Conservation (phyloP, 2,113 vertebrate species). For the Poeciliopsis turrubarensis region DNA sequence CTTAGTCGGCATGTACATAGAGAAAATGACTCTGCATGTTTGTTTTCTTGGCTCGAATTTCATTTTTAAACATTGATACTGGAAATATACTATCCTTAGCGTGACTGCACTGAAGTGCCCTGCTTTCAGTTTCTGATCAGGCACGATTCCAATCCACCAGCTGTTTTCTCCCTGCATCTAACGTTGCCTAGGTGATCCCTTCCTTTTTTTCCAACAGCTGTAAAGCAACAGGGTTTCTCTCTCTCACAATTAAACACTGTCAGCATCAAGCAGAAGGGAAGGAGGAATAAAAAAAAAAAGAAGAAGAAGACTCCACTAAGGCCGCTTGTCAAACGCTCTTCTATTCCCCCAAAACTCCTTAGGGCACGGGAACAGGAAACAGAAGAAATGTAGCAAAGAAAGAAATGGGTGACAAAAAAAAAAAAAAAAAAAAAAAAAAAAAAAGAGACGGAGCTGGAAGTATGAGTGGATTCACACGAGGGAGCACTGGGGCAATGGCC, state of each 20-base stretch:
- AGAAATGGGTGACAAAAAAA: neutral
- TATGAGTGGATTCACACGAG: slow-evolving; percentile 30
- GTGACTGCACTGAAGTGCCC: too few species aligned
- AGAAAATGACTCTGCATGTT: too few species aligned
- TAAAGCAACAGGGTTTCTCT: slow-evolving; percentile 3
- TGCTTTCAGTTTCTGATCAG: too few species aligned
- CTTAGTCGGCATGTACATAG: too few species aligned
- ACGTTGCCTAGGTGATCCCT: neutral
- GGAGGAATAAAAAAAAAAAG: neutral
- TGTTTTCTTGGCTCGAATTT: too few species aligned
- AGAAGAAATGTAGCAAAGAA: slow-evolving; percentile 15
- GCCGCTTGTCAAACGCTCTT: slow-evolving; percentile 35
- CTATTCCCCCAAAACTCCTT: slow-evolving; percentile 32
- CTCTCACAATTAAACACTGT: slow-evolving; percentile 16
- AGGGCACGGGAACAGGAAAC: slow-evolving; percentile 14
- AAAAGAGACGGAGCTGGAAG: neutral
- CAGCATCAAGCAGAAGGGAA: slow-evolving; percentile 28
- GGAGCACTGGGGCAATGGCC: slow-evolving; percentile 26
- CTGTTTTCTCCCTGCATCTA: neutral
- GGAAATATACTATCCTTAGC: too few species aligned
- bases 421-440: neutral
- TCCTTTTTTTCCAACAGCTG: neutral
- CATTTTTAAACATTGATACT: too few species aligned
- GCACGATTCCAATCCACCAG: neutral
- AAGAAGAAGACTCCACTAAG: slow-evolving; percentile 21